These are phyloP conservation scores for Mormyrus lacerda DNA, from an alignment of 2,113 vertebrate genomes.

Conservation along the genomic window DNA sequence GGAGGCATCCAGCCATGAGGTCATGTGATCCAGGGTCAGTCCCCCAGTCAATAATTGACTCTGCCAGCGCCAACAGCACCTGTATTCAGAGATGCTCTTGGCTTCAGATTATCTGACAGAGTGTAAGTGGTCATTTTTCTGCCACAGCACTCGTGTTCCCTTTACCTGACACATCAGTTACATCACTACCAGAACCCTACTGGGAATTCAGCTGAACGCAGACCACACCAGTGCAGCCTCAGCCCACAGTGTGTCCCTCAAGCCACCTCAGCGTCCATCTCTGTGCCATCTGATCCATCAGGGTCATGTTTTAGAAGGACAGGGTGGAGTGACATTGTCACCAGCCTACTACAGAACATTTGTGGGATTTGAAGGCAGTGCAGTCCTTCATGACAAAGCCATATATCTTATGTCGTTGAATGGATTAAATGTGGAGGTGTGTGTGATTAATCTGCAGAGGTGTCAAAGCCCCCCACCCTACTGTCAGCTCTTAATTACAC, in stretches of 20 bases:
- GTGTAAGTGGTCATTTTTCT: background rate
- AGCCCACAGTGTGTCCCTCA: background rate
- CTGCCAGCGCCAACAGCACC: background rate
- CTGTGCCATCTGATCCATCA: constrained; percentile 49
- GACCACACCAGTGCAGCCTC: background rate
- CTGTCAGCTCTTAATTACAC: constrained; percentile 1
- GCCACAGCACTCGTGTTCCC: background rate
- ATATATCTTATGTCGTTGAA: background rate
- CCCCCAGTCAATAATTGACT: background rate
- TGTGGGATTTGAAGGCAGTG: background rate
- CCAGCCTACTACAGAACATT: background rate
- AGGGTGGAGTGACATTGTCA: background rate
- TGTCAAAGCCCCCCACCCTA: background rate
- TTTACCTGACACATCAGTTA: background rate
- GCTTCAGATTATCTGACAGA: background rate
- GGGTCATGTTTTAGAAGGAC: constrained; percentile 25
- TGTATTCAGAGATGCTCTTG: background rate
- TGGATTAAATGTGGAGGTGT: constrained; percentile 12
- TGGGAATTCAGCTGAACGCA: background rate
- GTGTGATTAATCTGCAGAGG: constrained; percentile 9
- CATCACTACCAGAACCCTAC: background rate
- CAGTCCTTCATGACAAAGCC: background rate
- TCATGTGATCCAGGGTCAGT: background rate
- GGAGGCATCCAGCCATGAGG: background rate
- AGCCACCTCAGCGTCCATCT: constrained; percentile 37